These are phyloP conservation scores for Chitala chitala DNA, from an alignment of 2,113 vertebrate species.

Conservation along the genomic window DNA sequence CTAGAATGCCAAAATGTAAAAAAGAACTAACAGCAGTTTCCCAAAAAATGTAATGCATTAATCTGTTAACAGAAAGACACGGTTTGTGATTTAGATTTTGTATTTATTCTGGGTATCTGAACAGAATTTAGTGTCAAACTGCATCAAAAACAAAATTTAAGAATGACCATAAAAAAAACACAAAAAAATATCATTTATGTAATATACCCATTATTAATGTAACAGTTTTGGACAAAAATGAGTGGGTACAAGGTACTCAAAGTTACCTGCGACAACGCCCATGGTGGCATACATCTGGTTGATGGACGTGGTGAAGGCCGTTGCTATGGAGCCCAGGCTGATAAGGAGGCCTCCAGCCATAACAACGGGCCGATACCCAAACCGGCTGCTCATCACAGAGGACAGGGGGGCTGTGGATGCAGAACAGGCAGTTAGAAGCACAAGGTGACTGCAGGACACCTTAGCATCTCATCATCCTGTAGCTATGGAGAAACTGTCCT, in stretches of 20 bases:
- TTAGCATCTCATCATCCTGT: too few relatives aligned
- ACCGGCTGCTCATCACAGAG: slow-evolving; percentile 64
- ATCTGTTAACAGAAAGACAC: background rate
- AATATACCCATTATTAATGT: too few relatives aligned
- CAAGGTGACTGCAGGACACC: too few relatives aligned
- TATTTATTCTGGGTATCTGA: background rate
- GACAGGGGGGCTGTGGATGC: slow-evolving; percentile 64
- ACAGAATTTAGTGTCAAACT: background rate
- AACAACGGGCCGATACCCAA: slow-evolving; percentile 66
- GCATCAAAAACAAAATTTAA: background rate
- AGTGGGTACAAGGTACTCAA: background rate
- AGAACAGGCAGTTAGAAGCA: background rate
- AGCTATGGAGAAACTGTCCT: background rate
- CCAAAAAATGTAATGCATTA: too few relatives aligned
- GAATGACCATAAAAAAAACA: too few relatives aligned
- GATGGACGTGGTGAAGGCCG: slow-evolving; percentile 59
- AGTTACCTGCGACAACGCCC: slow-evolving; percentile 62
- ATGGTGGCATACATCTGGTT: slow-evolving; percentile 70
- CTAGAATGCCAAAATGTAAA: slow-evolving; percentile 45
- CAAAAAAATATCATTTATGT: too few relatives aligned
- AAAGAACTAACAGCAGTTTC: too few relatives aligned
- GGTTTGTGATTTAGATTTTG: background rate
- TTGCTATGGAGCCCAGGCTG: slow-evolving; percentile 57
- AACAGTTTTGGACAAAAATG: background rate
- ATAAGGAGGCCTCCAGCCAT: slow-evolving; percentile 66